Percentiles rank a stretch among this genome's conserved stretches.
Evolutionary conservation across 2,888 invertebrate species (phyloP).

Genomic region (Cynaeus angustus): DNA sequence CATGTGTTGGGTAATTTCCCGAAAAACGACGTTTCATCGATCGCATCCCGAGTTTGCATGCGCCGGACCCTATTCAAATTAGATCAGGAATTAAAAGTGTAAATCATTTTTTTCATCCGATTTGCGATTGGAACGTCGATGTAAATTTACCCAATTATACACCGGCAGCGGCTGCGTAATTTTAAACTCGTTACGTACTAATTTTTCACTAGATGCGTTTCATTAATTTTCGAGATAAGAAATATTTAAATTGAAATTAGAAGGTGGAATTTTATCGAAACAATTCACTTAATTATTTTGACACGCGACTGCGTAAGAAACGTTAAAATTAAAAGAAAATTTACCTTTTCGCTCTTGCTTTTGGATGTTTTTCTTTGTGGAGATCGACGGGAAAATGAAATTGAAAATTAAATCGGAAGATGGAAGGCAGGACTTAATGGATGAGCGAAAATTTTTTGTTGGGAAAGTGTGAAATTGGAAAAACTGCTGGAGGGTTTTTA

Average conservation of each 20-base stretch:
- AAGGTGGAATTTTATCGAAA: slow-evolving; percentile 32
- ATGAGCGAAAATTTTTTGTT: background rate
- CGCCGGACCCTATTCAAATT: slow-evolving; percentile 4
- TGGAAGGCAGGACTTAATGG: slow-evolving; percentile 2
- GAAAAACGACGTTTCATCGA: background rate
- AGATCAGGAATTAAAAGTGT: slow-evolving; percentile 5
- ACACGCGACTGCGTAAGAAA: slow-evolving; percentile 14
- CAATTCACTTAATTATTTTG: slow-evolving; percentile 29
- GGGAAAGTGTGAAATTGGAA: background rate
- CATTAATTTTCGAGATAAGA: slow-evolving; percentile 26
- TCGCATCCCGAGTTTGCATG: background rate
- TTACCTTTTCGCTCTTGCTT: slow-evolving; percentile 8
- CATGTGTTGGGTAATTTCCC: background rate
- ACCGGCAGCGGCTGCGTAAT: slow-evolving; percentile 1
- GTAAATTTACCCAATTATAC: slow-evolving; percentile 12
- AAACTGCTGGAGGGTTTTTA: background rate
- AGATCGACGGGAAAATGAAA: slow-evolving; percentile 11
- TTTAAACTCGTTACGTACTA: slow-evolving; percentile 21
- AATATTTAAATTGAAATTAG: slow-evolving; percentile 28
- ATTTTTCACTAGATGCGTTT: slow-evolving; percentile 19
- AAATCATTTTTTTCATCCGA: slow-evolving; percentile 13
- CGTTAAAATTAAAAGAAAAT: slow-evolving; percentile 1
- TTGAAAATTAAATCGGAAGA: slow-evolving; percentile 20
- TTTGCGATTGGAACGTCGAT: background rate
- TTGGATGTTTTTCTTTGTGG: slow-evolving; percentile 13